phyloP scores from a whole-genome alignment of 2,797 vertebrate species.

The Gallinago stenura region DNA sequence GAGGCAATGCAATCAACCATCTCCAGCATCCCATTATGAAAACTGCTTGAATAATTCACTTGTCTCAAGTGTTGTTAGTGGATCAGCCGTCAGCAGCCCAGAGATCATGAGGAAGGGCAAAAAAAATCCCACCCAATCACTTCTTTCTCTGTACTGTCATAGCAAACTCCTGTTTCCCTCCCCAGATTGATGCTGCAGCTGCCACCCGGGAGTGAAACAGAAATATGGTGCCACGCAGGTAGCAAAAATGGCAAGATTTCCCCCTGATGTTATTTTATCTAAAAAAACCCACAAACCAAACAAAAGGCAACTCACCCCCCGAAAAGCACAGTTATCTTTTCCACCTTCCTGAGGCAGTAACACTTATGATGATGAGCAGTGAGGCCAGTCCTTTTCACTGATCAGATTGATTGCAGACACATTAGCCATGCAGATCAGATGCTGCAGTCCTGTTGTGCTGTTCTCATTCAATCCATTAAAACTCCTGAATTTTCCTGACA shows the following conservation, averaged over 20 bases:
- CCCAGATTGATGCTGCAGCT: not conserved
- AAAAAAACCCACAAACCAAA: not conserved
- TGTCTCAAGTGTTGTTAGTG: slow-evolving; percentile 9
- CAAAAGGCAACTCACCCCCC: not conserved
- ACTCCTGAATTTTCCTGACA: not conserved
- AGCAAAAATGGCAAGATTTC: not conserved
- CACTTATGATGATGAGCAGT: not conserved
- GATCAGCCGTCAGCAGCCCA: slow-evolving; percentile 29
- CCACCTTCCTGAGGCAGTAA: not conserved
- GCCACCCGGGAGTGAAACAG: not conserved
- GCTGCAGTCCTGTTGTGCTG: not conserved
- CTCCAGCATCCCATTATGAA: slow-evolving; percentile 16
- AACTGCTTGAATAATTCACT: slow-evolving; percentile 66
- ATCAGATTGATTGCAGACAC: not conserved
- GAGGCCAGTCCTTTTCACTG: not conserved
- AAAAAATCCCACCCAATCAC: not conserved
- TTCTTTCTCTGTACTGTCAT: not conserved
- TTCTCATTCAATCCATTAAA: not conserved
- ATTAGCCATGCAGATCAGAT: not conserved
- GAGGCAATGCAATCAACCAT: not conserved
- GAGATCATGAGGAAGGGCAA: not conserved
- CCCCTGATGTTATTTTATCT: not conserved
- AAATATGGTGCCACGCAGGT: not conserved
- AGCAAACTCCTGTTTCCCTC: not conserved
- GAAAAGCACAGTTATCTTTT: not conserved